Percentiles rank a stretch among this genome's conserved stretches.
These are phyloP conservation scores for Gila orcuttii DNA, from an alignment of 2,113 vertebrate genomes.

Conservation along the genomic window DNA sequence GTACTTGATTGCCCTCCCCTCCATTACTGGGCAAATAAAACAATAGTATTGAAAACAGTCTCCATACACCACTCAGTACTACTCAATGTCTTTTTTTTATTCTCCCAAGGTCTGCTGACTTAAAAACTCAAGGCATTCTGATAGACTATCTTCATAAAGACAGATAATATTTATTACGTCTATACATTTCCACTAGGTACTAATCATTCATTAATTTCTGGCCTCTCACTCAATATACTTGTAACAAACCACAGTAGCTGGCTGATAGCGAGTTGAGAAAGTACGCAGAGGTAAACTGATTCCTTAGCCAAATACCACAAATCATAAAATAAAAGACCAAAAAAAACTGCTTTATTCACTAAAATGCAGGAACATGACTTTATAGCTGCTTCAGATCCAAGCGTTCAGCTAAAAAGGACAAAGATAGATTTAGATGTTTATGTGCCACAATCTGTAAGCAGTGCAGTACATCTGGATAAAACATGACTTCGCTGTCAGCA, in stretches of 20 bases:
- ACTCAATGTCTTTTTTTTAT: not conserved
- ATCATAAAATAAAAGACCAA: conserved; percentile 1
- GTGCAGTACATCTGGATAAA: not conserved
- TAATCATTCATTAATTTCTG: not conserved
- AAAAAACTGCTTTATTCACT: not conserved
- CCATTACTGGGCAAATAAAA: conserved; percentile 27
- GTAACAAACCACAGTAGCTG: not conserved
- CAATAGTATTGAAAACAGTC: not conserved
- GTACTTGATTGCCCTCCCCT: not conserved
- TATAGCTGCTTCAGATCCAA: not conserved
- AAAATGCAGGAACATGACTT: not conserved
- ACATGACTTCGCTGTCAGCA: conserved; percentile 27
- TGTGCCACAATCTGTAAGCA: not conserved
- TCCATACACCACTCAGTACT: not conserved
- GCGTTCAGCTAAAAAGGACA: not conserved
- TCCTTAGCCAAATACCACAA: not conserved
- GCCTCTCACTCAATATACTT: not conserved
- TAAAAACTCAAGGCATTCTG: not conserved
- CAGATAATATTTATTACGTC: conserved; percentile 30
- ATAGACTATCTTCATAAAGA: not conserved
- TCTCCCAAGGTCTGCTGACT: not conserved
- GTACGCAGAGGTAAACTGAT: not conserved
- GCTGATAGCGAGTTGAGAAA: not conserved
- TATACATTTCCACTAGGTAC: not conserved
- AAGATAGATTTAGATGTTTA: not conserved